Evolutionary conservation across 2,888 invertebrate genomes (phyloP).

Genomic region (Microdon myrmicae): DNA sequence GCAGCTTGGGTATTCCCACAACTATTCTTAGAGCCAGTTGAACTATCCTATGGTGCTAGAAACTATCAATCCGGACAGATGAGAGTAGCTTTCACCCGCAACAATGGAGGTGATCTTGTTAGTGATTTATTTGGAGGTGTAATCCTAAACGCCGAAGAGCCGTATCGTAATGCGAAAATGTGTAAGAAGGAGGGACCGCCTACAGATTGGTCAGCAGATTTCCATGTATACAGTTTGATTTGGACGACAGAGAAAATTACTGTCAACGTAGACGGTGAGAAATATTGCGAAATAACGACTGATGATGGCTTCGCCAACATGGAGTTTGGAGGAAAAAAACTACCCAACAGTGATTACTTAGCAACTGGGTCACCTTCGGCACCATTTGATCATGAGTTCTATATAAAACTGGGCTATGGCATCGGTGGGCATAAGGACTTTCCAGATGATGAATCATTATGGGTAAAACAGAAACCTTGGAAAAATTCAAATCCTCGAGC

Average conservation of each 20-base stretch:
- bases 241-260: slow-evolving; percentile 70
- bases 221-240: slow-evolving; percentile 75
- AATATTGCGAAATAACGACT: slow-evolving; percentile 68
- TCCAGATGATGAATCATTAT: slow-evolving; percentile 67
- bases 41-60: slow-evolving; percentile 71
- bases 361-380: slow-evolving; percentile 68
- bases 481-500: slow-evolving; percentile 73
- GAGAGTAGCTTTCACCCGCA: slow-evolving; percentile 73
- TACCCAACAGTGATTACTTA: slow-evolving; percentile 64
- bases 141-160: slow-evolving; percentile 57
- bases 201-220: slow-evolving; percentile 68
- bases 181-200: slow-evolving; percentile 53
- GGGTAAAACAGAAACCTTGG: slow-evolving; percentile 76
- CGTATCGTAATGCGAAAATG: slow-evolving; percentile 57
- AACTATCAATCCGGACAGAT: slow-evolving; percentile 75
- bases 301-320: slow-evolving; percentile 56
- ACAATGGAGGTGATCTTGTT: slow-evolving; percentile 62
- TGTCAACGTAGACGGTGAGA: slow-evolving; percentile 69
- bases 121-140: slow-evolving; percentile 58
- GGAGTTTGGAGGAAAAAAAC: slow-evolving; percentile 40
- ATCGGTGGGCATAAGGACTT: slow-evolving; percentile 82
- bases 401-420: slow-evolving; percentile 82
- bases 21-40: slow-evolving; percentile 74
- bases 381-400: slow-evolving; percentile 79
- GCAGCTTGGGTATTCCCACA: slow-evolving; percentile 83